Percentiles rank a stretch among this genome's conserved stretches.
Evolutionary conservation across 2,113 vertebrate genomes (phyloP).

Genomic region (Megaptera novaeangliae): DNA sequence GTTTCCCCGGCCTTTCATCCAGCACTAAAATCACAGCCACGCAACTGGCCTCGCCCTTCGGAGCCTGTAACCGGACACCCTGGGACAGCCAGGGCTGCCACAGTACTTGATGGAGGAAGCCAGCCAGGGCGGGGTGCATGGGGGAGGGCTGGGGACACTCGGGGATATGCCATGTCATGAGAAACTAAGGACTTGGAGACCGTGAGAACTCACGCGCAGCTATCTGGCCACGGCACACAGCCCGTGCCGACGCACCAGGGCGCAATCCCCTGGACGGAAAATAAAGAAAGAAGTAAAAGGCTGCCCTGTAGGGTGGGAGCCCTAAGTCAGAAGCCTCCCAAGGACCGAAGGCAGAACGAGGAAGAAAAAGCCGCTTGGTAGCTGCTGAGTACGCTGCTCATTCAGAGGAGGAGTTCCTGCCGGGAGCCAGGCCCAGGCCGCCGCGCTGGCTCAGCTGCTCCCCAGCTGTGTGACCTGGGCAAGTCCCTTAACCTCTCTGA

Average conservation of each 20-base stretch:
- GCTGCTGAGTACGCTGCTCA: neutral
- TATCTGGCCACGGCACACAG: fast-evolving
- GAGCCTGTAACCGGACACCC: conserved; percentile 37
- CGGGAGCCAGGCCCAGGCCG: neutral
- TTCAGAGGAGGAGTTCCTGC: neutral
- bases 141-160: conserved; percentile 22
- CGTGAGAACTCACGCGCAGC: conserved; percentile 35
- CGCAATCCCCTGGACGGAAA: neutral
- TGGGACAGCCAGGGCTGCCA: neutral
- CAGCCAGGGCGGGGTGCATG: neutral
- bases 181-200: conserved; percentile 24
- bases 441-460: neutral
- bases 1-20: neutral
- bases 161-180: conserved; percentile 55
- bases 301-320: neutral
- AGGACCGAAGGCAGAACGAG: neutral
- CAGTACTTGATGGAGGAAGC: neutral
- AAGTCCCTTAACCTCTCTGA: neutral
- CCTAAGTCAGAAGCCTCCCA: conserved; percentile 43
- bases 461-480: neutral
- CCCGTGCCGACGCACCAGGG: neutral
- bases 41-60: neutral
- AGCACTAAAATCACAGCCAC: conserved; percentile 33
- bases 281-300: neutral
- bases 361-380: neutral